These are phyloP conservation scores for Drosophila seguyi DNA, from an alignment of 1,140 invertebrate genomes.

Conservation along the genomic window DNA sequence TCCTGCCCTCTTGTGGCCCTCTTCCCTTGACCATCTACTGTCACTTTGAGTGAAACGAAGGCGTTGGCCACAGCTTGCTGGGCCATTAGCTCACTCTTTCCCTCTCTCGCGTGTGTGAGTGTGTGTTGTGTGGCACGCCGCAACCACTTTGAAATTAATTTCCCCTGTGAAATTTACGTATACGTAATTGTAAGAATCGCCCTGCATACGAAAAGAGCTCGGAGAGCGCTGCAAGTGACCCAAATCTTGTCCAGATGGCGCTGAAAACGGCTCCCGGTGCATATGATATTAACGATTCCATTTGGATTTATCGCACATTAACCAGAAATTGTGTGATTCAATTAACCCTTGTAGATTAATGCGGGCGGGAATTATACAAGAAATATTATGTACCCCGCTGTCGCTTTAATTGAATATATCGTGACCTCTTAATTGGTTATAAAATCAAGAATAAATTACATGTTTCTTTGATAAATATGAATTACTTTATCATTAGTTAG, in stretches of 20 bases:
- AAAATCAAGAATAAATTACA: not conserved
- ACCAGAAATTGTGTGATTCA: conserved; percentile 35
- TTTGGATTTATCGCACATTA: conserved; percentile 28
- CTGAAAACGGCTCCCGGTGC: not conserved
- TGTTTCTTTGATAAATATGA: no score
- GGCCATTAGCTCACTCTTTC: conserved; percentile 47
- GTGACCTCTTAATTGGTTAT: conserved; percentile 32
- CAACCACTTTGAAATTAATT: conserved; percentile 63
- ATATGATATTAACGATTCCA: conserved; percentile 18
- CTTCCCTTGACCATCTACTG: conserved; percentile 32
- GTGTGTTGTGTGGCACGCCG: conserved; percentile 7
- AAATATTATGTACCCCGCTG: not conserved
- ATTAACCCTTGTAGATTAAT: conserved; percentile 42
- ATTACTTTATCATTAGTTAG: not conserved
- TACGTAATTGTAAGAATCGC: conserved; percentile 24
- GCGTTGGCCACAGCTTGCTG: conserved; percentile 57
- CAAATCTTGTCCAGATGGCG: conserved; percentile 27
- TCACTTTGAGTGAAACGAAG: conserved; percentile 57
- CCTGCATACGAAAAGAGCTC: conserved; percentile 9
- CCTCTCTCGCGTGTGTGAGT: not conserved
- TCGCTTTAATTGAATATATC: conserved; percentile 7
- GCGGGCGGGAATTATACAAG: conserved; percentile 28
- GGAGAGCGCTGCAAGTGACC: conserved; percentile 28
- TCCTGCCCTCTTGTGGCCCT: conserved; percentile 2
- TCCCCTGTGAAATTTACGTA: conserved; percentile 59